phyloP scores from a whole-genome alignment of 2,888 invertebrate species.

The Parnassius apollo region DNA sequence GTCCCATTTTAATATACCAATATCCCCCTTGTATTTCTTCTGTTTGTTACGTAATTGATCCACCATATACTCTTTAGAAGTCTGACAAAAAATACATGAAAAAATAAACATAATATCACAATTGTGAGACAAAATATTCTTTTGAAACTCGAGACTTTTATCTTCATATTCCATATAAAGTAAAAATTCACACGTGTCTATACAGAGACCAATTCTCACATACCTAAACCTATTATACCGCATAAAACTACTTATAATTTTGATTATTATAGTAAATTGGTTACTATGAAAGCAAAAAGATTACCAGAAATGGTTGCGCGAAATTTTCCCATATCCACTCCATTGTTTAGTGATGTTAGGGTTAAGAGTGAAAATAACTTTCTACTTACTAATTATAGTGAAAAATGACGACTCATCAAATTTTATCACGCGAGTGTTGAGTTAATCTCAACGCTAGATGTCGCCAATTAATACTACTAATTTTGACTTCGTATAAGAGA shows the following conservation, averaged over 20 bases:
- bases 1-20: too few species aligned
- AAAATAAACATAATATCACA: too few species aligned
- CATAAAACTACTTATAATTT: conserved; percentile 7
- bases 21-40: too few species aligned
- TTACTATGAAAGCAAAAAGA: conserved; percentile 22
- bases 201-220: background rate
- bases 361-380: conserved; percentile 31
- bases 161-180: background rate
- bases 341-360: conserved; percentile 29
- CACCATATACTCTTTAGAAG: too few species aligned
- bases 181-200: conserved; percentile 16
- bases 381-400: conserved; percentile 28
- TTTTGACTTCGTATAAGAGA: too few species aligned
- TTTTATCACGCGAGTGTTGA: background rate
- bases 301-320: conserved; percentile 19
- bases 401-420: background rate
- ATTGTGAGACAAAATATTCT: too few species aligned
- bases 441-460: too few species aligned
- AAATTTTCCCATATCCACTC: conserved; percentile 29
- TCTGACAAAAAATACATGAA: too few species aligned
- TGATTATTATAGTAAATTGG: conserved; percentile 22
- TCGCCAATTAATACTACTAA: too few species aligned
- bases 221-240: conserved; percentile 5
- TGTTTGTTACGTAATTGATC: too few species aligned
- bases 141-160: too few species aligned